These are phyloP conservation scores for Dicyrtoma fusca DNA, from an alignment of 2,888 invertebrate genomes.

Conservation along the genomic window DNA sequence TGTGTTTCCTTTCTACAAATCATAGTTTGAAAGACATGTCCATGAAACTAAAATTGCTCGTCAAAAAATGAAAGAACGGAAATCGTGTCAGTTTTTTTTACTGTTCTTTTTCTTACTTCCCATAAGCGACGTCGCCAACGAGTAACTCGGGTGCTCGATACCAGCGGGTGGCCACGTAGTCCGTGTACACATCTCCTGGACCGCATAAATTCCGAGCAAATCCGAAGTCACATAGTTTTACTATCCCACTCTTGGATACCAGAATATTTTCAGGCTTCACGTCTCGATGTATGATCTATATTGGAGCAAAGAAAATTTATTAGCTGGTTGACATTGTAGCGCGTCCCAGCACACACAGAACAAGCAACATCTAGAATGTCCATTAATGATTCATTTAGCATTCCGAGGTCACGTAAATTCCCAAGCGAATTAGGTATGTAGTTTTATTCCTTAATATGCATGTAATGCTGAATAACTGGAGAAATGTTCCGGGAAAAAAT, in stretches of 20 bases:
- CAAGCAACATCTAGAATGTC: too few species aligned
- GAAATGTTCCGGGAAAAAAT: too few species aligned
- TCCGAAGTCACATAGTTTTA: conserved; percentile 89
- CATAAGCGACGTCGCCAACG: conserved; percentile 65
- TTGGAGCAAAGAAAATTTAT: conserved; percentile 2
- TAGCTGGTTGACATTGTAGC: too few species aligned
- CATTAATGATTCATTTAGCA: too few species aligned
- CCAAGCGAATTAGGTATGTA: too few species aligned
- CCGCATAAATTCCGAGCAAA: conserved; percentile 72
- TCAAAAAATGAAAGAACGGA: not conserved
- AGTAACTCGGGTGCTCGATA: conserved; percentile 85
- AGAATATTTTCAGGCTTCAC: conserved; percentile 88
- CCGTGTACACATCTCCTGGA: conserved; percentile 78
- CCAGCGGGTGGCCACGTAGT: conserved; percentile 89
- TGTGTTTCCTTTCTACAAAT: not conserved
- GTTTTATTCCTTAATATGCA: too few species aligned
- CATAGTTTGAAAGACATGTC: too few species aligned
- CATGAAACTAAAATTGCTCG: not conserved
- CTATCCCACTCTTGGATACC: conserved; percentile 76
- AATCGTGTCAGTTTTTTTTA: not conserved
- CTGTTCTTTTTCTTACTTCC: conserved; percentile 49
- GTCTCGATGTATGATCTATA: conserved; percentile 82
- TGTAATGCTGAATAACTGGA: too few species aligned
- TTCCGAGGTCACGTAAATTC: too few species aligned
- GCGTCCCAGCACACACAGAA: not conserved